These are phyloP conservation scores for Netta rufina DNA, from an alignment of 2,797 vertebrate genomes.

Conservation along the genomic window DNA sequence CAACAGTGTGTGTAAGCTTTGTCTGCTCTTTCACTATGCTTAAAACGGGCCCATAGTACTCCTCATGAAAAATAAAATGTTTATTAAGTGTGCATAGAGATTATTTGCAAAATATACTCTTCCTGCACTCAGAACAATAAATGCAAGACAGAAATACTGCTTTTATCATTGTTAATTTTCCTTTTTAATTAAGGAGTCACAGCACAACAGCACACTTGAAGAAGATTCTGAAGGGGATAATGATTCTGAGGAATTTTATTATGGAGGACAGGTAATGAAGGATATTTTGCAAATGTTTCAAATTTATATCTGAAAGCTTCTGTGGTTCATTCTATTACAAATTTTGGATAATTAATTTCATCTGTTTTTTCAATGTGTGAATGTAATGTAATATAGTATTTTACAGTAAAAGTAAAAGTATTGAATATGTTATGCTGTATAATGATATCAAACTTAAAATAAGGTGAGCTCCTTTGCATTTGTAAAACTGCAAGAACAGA, in stretches of 20 bases:
- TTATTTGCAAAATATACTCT: neutral
- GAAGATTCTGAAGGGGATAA: conserved; percentile 93
- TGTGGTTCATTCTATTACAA: neutral
- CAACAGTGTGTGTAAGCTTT: neutral
- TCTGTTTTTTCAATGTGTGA: fast-evolving
- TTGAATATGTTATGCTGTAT: neutral
- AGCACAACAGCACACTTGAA: conserved; percentile 85
- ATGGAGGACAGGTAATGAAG: conserved; percentile 87
- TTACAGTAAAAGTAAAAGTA: neutral
- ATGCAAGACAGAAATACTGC: neutral
- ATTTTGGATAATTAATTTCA: neutral
- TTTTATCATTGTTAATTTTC: neutral
- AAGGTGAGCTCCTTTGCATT: neutral
- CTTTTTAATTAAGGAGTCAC: conserved; percentile 76
- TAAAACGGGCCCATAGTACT: neutral
- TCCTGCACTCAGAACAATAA: neutral
- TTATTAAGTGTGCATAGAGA: neutral
- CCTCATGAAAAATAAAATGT: neutral
- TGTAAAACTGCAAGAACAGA: neutral
- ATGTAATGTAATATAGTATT: neutral
- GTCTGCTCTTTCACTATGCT: neutral
- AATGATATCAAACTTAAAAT: neutral
- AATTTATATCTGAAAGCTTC: neutral
- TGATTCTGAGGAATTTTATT: conserved; percentile 92
- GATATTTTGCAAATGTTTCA: neutral